Evolutionary conservation across 2,888 invertebrate genomes (phyloP), one percentile per base, ranked within the genome.

Genomic region (Neria commutata): DNA sequence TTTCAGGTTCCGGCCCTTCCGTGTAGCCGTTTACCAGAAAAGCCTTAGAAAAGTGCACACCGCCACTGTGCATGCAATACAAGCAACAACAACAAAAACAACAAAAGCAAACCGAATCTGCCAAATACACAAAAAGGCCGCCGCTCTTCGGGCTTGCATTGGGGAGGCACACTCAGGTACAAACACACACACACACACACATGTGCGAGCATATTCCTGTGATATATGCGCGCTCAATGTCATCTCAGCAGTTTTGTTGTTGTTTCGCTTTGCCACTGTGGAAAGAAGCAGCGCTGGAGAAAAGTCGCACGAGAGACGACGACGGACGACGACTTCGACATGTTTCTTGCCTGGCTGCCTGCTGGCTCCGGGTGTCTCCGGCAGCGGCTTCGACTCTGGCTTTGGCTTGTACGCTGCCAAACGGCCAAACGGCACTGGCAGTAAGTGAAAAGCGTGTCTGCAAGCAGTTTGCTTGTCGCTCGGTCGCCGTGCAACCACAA

Each of bases 361-460:
- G 59, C 61, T 62, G 63, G 59, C 60, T 63, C 61, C 53, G 56
- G 57, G 66, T 56, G 59, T 70, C n/a, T n/a, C n/a, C n/a, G n/a
- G n/a, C n/a, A n/a, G n/a, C 42, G 42, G 42, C n/a, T n/a, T 42
- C 42, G 42, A 8, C 11, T 11, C 6, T 29, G 29, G 29, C 11
- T 11, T 6, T 29, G 29, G 29, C 11, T 11, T 6, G 29, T 6
- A 29, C 29, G 29, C 11, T 42, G 42, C 19, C 42, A 42, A 42
- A 42, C 19, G 17, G 21, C n/a, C 14, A 42, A 42, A 42, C 17
- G 42, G 17, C 19, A 21, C 42, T 19, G 14, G 14, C 42, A 42
- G 42, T 42, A 21, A 42, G 37, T 37, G 6, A 37, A 37, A 37
- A 37, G 42, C 42, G 42, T 42, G 42, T 42, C 42, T 42, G 42